Evolutionary conservation across 1,140 invertebrate species (phyloP).

Genomic region (Anagrus nilaparvatae): DNA sequence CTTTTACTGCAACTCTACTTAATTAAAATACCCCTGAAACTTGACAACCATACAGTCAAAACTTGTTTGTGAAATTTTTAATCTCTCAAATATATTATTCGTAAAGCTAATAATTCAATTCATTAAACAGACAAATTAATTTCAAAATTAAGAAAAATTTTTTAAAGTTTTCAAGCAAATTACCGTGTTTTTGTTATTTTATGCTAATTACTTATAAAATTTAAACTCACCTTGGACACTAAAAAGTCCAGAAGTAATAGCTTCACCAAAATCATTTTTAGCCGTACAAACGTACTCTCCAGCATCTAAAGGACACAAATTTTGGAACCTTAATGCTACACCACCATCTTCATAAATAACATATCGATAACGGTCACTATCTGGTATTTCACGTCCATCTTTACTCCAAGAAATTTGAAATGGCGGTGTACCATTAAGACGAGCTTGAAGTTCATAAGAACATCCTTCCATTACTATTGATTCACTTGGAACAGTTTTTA

Average conservation of each 20-base stretch:
- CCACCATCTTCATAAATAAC: constrained; percentile 49
- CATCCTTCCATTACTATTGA: constrained; percentile 49
- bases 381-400: constrained; percentile 54
- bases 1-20: too few relatives aligned
- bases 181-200: background rate
- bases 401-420: constrained; percentile 62
- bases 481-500: constrained; percentile 36
- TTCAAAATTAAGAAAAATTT: background rate
- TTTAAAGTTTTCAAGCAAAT: background rate
- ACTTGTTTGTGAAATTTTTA: too few relatives aligned
- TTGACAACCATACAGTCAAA: too few relatives aligned
- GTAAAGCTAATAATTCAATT: too few relatives aligned
- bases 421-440: constrained; percentile 47
- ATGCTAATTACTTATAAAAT: background rate
- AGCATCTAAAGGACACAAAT: constrained; percentile 56
- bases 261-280: constrained; percentile 48
- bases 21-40: too few relatives aligned
- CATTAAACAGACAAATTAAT: background rate
- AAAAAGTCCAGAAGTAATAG: constrained; percentile 43
- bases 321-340: constrained; percentile 51
- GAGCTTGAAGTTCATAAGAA: constrained; percentile 46
- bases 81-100: too few relatives aligned
- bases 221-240: constrained; percentile 41
- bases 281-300: constrained; percentile 64
- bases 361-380: constrained; percentile 54